Evolutionary conservation across 2,888 invertebrate species (phyloP).

Genomic region (Drosophila meridionalis): DNA sequence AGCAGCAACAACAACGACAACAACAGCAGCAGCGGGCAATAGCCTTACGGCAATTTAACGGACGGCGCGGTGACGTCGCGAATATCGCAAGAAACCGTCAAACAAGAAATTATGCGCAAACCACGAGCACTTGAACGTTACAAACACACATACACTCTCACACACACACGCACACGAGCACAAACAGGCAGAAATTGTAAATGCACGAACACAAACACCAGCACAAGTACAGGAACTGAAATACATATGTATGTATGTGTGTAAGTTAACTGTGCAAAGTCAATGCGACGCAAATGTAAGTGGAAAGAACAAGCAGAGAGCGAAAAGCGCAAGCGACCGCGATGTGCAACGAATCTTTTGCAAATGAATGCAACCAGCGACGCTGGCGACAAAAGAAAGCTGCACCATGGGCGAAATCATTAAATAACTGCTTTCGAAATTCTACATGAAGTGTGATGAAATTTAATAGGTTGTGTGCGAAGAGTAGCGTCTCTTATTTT

Average conservation of each 20-base stretch:
- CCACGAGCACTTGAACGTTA: constrained; percentile 25
- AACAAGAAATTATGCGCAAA: constrained; percentile 53
- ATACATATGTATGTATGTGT: constrained; percentile 1
- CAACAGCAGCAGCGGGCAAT: constrained; percentile 39
- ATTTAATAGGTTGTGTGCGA: fast-evolving
- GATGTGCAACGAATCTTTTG: constrained; percentile 77
- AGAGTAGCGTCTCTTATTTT: not conserved
- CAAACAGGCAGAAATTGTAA: constrained; percentile 20
- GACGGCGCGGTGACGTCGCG: constrained; percentile 53
- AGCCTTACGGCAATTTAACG: constrained; percentile 64
- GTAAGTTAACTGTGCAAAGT: constrained; percentile 40
- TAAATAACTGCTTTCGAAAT: not conserved
- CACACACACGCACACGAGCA: constrained; percentile 2
- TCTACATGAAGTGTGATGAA: not conserved
- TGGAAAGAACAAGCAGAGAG: constrained; percentile 49
- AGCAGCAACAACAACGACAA: constrained; percentile 24
- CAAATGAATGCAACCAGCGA: constrained; percentile 70
- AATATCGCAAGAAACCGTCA: constrained; percentile 56
- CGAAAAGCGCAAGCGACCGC: constrained; percentile 66
- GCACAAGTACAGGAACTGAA: constrained; percentile 36
- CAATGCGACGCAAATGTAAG: constrained; percentile 37
- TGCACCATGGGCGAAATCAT: constrained; percentile 24
- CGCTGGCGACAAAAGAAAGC: constrained; percentile 69
- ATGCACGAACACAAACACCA: constrained; percentile 41
- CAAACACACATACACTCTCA: constrained; percentile 8